Conservation (phyloP, 2,797 vertebrate species). For the Neopelma chrysocephalum region DNA sequence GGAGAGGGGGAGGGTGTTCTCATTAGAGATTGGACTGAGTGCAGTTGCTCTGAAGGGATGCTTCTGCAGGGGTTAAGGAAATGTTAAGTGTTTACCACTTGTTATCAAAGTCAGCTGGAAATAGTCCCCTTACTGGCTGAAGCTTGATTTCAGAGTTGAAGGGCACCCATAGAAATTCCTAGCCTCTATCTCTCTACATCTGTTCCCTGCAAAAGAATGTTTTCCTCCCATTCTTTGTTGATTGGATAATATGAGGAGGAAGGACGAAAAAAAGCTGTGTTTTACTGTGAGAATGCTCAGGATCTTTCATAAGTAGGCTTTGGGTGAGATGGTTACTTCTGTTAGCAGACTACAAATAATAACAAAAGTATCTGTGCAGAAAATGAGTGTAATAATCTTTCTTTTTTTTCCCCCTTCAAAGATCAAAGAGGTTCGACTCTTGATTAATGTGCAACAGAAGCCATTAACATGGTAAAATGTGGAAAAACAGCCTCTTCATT, state of each 20-base stretch:
- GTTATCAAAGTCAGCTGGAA: not conserved
- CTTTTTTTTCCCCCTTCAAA: not conserved
- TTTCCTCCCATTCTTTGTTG: not conserved
- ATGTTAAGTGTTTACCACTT: not conserved
- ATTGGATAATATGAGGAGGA: not conserved
- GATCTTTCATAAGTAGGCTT: not conserved
- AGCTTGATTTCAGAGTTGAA: not conserved
- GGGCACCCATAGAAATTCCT: not conserved
- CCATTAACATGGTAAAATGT: slow-evolving; percentile 5
- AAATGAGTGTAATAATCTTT: not conserved
- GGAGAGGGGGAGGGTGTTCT: not conserved
- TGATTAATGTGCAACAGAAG: not conserved
- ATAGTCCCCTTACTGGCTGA: not conserved
- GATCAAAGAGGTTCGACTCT: not conserved
- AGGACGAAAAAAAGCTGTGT: not conserved
- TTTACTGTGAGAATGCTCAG: not conserved
- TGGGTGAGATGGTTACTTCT: not conserved
- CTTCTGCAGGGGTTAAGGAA: not conserved
- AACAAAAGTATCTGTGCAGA: not conserved
- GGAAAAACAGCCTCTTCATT: not conserved
- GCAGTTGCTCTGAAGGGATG: not conserved
- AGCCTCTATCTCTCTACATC: not conserved
- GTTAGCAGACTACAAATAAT: not conserved
- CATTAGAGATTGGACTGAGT: not conserved
- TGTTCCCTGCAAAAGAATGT: not conserved